A percentile compares a stretch with the other conserved stretches of the same genome.
Evolutionary conservation across 2,797 vertebrate genomes (phyloP).

Genomic region (Pygocentrus nattereri): DNA sequence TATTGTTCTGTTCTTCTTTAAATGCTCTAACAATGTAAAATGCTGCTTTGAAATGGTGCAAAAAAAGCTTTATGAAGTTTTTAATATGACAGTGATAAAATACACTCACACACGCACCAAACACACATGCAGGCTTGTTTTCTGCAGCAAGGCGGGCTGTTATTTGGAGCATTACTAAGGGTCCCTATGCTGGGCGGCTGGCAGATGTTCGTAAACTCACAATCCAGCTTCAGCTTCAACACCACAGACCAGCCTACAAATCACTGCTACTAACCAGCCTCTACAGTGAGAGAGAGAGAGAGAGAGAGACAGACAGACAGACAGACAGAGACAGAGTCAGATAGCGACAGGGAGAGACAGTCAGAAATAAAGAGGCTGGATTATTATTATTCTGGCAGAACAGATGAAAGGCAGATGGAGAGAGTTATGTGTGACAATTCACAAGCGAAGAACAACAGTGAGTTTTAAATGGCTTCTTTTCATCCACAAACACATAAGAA

Average conservation of each 20-base stretch:
- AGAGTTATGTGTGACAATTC: not conserved
- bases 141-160: constrained; percentile 52
- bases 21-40: no score
- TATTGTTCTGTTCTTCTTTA: no score
- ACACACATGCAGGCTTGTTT: constrained; percentile 20
- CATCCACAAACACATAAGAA: not conserved
- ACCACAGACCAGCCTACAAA: constrained; percentile 45
- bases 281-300: not conserved
- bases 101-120: constrained; percentile 43
- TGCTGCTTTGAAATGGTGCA: not conserved
- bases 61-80: constrained; percentile 33
- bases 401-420: not conserved
- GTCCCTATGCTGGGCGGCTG: constrained; percentile 56
- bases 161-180: constrained; percentile 55
- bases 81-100: constrained; percentile 49
- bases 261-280: constrained; percentile 31
- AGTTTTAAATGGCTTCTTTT: not conserved
- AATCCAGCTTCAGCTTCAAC: constrained; percentile 19
- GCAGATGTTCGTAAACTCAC: constrained; percentile 65
- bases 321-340: not conserved
- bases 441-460: not conserved
- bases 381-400: constrained; percentile 42
- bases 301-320: not conserved
- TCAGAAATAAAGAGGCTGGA: constrained; percentile 27
- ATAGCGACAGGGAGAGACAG: constrained; percentile 11